Evolutionary conservation across 2,113 vertebrate species (phyloP), one percentile per base, ranked within the genome.

Genomic region (Sinocyclocheilus anshuiensis): DNA sequence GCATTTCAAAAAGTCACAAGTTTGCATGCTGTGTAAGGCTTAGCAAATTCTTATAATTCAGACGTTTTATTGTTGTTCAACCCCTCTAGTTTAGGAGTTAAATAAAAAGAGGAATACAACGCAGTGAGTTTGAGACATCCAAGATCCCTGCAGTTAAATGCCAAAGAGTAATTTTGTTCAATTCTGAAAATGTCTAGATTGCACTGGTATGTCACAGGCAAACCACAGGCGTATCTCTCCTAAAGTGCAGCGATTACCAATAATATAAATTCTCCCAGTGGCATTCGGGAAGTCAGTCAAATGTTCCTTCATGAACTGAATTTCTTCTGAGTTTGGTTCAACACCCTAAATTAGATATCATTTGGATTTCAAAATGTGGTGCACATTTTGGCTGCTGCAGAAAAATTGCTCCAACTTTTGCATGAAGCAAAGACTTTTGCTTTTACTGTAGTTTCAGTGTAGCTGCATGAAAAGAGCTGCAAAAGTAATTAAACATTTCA

Each of bases 211-310:
- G 92, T 90, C 89, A 91, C 92, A 92, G 90, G 89, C 89, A 87
- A 89, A 90, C 93, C 92, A 45, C 92, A 93, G 90, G 90, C 89
- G 78, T 89, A 90, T 92, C 89, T 86, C 85, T 88, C 92, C 89
- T 79, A 91, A 93, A 91, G 91, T 91, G 92, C 93, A 89, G 88
- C 63, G 67, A 93, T 94, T 93, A 92, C 89, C 90, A 92, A 94
- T 76, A 75, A 93, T 90, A 94, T 90, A 89, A 89, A 94, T 93
- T 92, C 89, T 88, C 88, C 93, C 90, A 33, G 7, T 88, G 93
- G 91, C 94, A 94, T 83, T 86, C 81, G 24, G 88, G 83, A 88
- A 88, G 91, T 87, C 76, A 84, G 87, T 75, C 88, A 92, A 92
- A 77, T 83, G 91, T 87, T 71, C 82, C 80, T 87, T 83, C 90